A percentile compares a stretch with the other conserved stretches of the same genome.
phyloP scores from a whole-genome alignment of 1,140 invertebrate genomes.

The Solenopsis fugax region DNA sequence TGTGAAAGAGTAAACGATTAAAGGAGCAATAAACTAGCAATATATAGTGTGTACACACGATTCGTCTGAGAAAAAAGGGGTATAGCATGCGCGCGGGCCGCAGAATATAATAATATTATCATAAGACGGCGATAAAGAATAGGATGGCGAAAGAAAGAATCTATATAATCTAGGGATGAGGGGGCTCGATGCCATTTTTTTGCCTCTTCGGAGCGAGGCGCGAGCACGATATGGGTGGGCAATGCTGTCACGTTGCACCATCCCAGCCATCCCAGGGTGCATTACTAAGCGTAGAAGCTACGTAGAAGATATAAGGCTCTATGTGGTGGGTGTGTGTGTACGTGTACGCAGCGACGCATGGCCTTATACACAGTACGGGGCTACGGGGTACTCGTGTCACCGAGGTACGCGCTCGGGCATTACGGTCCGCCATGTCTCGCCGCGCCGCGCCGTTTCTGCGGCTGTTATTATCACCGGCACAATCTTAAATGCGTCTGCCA shows the following conservation, averaged over 20 bases:
- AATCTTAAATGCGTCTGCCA: constrained; percentile 79
- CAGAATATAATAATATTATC: constrained; percentile 72
- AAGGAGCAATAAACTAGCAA: neutral
- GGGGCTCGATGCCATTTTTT: constrained; percentile 67
- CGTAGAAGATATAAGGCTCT: constrained; percentile 61
- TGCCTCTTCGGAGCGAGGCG: constrained; percentile 29
- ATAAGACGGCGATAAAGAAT: constrained; percentile 73
- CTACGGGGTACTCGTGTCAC: constrained; percentile 67
- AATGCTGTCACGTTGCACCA: constrained; percentile 60
- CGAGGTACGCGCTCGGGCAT: constrained; percentile 58
- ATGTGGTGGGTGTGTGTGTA: neutral
- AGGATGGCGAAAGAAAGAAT: constrained; percentile 69
- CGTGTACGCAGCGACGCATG: neutral
- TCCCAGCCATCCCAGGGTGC: constrained; percentile 35
- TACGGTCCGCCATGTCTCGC: no score
- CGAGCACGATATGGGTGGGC: constrained; percentile 72
- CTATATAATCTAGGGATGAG: constrained; percentile 72
- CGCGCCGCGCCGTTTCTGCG: constrained; percentile 65
- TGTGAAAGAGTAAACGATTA: neutral
- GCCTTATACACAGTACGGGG: constrained; percentile 39
- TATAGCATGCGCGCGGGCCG: neutral
- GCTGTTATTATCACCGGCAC: constrained; percentile 76
- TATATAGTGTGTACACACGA: no score
- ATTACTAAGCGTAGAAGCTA: constrained; percentile 67
- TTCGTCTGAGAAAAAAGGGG: neutral